Conservation (phyloP, 53 echinoderm and acorn worm species). For the Echinarachnius parma region DNA sequence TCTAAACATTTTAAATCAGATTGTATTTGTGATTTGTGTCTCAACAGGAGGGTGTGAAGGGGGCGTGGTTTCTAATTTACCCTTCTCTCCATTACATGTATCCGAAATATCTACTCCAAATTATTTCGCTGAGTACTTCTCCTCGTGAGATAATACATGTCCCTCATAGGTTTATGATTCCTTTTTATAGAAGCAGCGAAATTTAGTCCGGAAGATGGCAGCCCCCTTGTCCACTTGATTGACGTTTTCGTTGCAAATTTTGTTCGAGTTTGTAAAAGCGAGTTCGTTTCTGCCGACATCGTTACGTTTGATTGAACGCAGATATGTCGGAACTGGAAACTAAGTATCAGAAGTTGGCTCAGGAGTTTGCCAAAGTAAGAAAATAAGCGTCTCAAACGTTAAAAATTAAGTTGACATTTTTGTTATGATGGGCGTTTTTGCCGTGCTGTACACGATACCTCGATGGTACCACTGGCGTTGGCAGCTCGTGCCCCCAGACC, state of each 20-base stretch:
- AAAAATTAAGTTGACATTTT: neutral
- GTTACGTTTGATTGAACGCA: too few species aligned
- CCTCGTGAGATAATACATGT: neutral
- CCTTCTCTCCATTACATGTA: too few species aligned
- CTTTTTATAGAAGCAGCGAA: constrained; percentile 1
- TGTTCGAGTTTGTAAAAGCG: neutral
- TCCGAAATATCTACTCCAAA: too few species aligned
- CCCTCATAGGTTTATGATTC: neutral
- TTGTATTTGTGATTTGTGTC: too few species aligned
- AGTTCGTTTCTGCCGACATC: neutral
- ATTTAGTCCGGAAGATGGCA: constrained; percentile 50
- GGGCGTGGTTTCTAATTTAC: too few species aligned
- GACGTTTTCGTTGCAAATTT: neutral
- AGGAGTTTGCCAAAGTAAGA: constrained; percentile 84
- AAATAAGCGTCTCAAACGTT: neutral
- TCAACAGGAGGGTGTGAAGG: too few species aligned
- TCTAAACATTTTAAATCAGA: too few species aligned
- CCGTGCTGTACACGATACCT: too few species aligned
- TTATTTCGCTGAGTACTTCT: too few species aligned
- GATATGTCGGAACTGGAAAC: constrained; percentile 71
- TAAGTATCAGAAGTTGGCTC: constrained; percentile 75
- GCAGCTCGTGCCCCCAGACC: too few species aligned
- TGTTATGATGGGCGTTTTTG: too few species aligned
- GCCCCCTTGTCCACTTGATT: constrained; percentile 54
- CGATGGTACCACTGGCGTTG: too few species aligned